A percentile compares a stretch with the other conserved stretches of the same genome.
Conservation (phyloP, 92 coral and sea anemone species). For the Phenganax subtilis region DNA sequence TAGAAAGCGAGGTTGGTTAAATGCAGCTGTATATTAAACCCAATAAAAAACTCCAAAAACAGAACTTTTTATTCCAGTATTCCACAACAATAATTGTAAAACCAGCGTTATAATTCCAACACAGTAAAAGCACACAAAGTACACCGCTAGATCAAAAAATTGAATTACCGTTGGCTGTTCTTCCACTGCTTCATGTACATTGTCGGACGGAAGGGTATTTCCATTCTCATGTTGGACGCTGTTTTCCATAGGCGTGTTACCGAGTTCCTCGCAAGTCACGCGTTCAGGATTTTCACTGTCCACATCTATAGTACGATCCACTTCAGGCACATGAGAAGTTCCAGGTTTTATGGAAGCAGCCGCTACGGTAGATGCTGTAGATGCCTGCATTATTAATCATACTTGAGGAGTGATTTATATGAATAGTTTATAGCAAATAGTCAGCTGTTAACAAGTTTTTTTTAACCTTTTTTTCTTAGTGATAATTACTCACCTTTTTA, state of each 20-base stretch:
- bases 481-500: neutral
- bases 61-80: too few relatives aligned
- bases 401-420: neutral
- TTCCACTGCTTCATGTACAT: neutral
- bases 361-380: neutral
- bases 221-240: too few relatives aligned
- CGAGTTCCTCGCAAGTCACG: too few relatives aligned
- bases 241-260: too few relatives aligned
- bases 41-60: too few relatives aligned
- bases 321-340: neutral
- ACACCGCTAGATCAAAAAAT: neutral
- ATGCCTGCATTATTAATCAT: neutral
- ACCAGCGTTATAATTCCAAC: too few relatives aligned
- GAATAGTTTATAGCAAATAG: neutral
- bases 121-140: too few relatives aligned
- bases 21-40: too few relatives aligned
- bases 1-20: too few relatives aligned
- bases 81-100: too few relatives aligned
- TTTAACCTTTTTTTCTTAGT: neutral
- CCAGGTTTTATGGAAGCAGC: neutral
- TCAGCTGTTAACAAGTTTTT: too few relatives aligned
- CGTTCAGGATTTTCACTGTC: too few relatives aligned
- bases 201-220: neutral
- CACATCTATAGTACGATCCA: neutral
- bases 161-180: constrained; percentile 3